These are phyloP conservation scores for Campylomormyrus numenius DNA, from an alignment of 2,113 vertebrate genomes.

Conservation along the genomic window DNA sequence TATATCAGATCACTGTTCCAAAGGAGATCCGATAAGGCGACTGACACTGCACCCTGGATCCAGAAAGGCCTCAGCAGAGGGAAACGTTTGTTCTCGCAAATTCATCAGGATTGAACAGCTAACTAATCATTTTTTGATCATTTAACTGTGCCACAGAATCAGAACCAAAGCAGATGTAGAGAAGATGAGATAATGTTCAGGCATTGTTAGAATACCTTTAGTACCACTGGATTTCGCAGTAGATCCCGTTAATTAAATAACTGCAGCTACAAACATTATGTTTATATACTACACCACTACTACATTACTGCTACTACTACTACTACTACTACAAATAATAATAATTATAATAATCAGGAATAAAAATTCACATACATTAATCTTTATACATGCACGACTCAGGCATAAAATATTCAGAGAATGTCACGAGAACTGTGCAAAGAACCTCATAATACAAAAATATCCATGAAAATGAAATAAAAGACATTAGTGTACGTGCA, in stretches of 20 bases:
- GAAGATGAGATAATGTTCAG: not conserved
- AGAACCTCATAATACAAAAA: not conserved
- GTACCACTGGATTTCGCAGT: not conserved
- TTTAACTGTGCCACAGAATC: not conserved
- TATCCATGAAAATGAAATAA: not conserved
- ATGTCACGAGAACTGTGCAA: not conserved
- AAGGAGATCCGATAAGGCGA: not conserved
- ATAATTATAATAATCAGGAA: not conserved
- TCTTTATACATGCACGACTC: not conserved
- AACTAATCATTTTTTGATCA: not conserved
- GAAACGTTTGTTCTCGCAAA: not conserved
- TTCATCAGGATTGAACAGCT: not conserved
- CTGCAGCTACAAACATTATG: not conserved
- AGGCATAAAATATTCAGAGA: not conserved
- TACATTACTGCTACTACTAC: not conserved
- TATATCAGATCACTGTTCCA: not conserved
- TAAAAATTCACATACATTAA: not conserved
- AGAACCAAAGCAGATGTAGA: not conserved
- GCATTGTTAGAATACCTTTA: not conserved
- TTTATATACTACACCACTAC: not conserved
- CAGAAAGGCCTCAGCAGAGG: not conserved
- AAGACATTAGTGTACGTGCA: not conserved
- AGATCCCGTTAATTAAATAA: not conserved
- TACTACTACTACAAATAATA: not conserved
- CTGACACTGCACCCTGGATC: not conserved